Evolutionary conservation across 1,140 invertebrate species (phyloP), one percentile per base, ranked within the genome.

Genomic region (Wiebesia pumilae): DNA sequence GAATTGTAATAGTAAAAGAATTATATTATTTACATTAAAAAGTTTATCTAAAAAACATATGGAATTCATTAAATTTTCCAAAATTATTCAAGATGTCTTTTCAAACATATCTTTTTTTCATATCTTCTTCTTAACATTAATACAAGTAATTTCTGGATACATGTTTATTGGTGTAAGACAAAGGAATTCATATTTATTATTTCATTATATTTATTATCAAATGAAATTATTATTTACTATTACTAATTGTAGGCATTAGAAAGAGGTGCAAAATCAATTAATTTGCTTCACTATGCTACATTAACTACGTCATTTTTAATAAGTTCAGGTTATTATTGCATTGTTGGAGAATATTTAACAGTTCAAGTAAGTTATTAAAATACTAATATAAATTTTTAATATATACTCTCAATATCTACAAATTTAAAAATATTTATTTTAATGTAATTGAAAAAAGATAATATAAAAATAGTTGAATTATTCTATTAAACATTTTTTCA

Each of bases 161-260:
- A 83, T 87, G 73, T 79, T 87, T 58, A 79, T 87, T 16, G 81
- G 83, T 58, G 85, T 87, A 80, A 69, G 81, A 24, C n/a, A 33
- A 65, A 65, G 6, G 16, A 24, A 54, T 38, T 40, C 4, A 65
- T n/a, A 43, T 58, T 16, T 79, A 69, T 16, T 33, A 40, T 43
- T 33, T 40, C 9, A 7, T 24, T 65, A 62, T 38, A 24, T 24
- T 35, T 3, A 33, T 33, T 47, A 27, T 81, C 16, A n/a, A 65
- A n/a, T 47, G 6, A 40, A 19, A 81, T 40, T 62, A 35, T 67
- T 65, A 47, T 47, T 67, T 69, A 12, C 0, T 6, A 19, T 38
- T 83, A 75, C 47, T 7, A 33, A 51, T 54, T 85, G 0, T 47
- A 83, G 81, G 69, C 21, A 38, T n/a, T 87, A 27, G 69, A 83